These are phyloP conservation scores for Datnioides undecimradiatus DNA, from an alignment of 2,113 vertebrate species.

Conservation along the genomic window DNA sequence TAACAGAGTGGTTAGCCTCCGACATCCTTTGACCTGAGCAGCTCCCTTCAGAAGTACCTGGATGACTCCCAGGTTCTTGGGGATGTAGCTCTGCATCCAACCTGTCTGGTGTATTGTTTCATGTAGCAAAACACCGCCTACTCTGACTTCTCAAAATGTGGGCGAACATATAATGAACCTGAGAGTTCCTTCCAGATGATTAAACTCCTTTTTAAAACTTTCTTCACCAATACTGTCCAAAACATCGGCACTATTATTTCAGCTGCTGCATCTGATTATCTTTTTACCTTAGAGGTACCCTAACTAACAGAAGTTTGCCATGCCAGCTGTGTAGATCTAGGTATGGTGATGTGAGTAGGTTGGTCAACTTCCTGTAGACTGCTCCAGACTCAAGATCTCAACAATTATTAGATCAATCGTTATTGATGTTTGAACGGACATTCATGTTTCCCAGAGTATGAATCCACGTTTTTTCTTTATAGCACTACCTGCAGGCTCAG, in stretches of 20 bases:
- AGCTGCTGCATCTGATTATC: background rate
- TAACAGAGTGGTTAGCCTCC: background rate
- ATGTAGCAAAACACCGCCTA: background rate
- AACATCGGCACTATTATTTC: background rate
- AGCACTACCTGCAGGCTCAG: too few relatives aligned
- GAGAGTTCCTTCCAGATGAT: background rate
- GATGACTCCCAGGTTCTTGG: background rate
- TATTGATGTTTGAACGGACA: background rate
- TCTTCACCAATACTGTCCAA: background rate
- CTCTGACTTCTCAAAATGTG: background rate
- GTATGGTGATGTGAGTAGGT: background rate
- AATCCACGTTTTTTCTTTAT: too few relatives aligned
- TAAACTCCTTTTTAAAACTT: background rate
- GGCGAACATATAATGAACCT: background rate
- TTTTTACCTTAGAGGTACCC: background rate
- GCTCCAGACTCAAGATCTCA: too few relatives aligned
- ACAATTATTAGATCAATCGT: background rate
- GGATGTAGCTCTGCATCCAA: background rate
- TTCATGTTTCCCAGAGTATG: background rate
- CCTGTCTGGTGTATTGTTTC: background rate
- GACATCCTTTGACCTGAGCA: conserved; percentile 1
- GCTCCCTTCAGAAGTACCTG: background rate
- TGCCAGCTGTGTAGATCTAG: background rate
- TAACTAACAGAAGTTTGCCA: background rate
- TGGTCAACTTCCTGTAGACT: too few relatives aligned